These are phyloP conservation scores for Ypsolopha scabrella DNA, from an alignment of 2,888 invertebrate genomes.

Conservation along the genomic window DNA sequence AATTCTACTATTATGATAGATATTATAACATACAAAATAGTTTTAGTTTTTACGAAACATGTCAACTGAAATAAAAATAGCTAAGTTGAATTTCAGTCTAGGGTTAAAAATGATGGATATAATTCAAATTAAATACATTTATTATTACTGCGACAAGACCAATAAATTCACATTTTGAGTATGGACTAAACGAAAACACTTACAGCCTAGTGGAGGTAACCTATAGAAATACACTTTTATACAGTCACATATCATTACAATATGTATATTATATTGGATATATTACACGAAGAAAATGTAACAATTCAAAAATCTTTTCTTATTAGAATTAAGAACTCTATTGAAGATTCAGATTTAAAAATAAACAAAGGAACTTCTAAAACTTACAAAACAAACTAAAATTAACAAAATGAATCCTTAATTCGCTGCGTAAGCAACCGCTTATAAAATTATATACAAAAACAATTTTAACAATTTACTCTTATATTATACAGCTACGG, in stretches of 20 bases:
- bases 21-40: background rate
- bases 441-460: conserved; percentile 53
- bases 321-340: conserved; percentile 4
- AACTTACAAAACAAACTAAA: no score
- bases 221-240: conserved; percentile 46
- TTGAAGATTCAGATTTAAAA: conserved; percentile 14
- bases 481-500: conserved; percentile 24
- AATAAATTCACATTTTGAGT: conserved; percentile 58
- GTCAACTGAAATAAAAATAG: background rate
- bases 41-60: background rate
- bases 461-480: conserved; percentile 49
- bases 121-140: conserved; percentile 27
- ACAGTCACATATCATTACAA: conserved; percentile 42
- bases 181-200: conserved; percentile 58
- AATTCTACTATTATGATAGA: background rate
- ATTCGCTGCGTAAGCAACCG: conserved; percentile 11
- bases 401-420: no score
- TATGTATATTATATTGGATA: conserved; percentile 35
- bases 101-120: conserved; percentile 30
- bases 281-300: conserved; percentile 42
- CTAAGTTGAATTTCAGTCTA: conserved; percentile 38
- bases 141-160: conserved; percentile 39
- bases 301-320: conserved; percentile 21
- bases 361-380: conserved; percentile 10
- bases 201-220: conserved; percentile 39